phyloP scores from a whole-genome alignment of 1,140 invertebrate genomes.

The Watersipora subatra region DNA sequence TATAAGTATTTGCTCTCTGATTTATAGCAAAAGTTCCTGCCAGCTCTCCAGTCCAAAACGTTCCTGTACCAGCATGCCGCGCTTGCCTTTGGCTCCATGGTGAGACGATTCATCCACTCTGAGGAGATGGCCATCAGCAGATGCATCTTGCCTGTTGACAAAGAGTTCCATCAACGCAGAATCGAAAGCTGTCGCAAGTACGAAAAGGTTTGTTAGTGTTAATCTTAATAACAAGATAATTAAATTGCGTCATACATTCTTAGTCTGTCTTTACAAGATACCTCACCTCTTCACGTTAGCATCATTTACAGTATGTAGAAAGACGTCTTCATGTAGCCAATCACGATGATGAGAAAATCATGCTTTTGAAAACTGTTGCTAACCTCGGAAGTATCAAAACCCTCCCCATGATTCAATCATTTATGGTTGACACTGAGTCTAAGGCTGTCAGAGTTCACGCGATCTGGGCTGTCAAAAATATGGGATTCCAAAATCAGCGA shows the following conservation, averaged over 20 bases:
- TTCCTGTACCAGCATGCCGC: neutral
- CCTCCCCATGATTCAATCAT: neutral
- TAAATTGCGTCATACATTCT: too few relatives aligned
- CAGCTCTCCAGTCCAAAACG: too few relatives aligned
- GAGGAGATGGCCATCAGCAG: neutral
- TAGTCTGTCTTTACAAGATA: too few relatives aligned
- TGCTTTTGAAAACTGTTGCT: neutral
- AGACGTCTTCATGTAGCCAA: neutral
- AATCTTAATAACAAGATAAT: too few relatives aligned
- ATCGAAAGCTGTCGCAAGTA: neutral
- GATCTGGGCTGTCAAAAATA: neutral
- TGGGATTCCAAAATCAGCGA: neutral
- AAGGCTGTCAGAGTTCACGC: neutral
- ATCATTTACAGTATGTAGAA: neutral
- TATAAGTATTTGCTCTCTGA: too few relatives aligned
- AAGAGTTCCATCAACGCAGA: neutral
- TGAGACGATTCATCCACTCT: neutral
- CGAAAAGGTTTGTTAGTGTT: neutral
- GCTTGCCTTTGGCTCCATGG: neutral
- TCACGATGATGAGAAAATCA: neutral
- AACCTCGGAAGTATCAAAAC: neutral
- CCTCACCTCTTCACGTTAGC: too few relatives aligned
- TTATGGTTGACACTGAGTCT: neutral
- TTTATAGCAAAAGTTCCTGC: too few relatives aligned
- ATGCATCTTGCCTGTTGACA: neutral